phyloP scores from a whole-genome alignment of 2,113 vertebrate genomes.

The Cyprinodon variegatus region DNA sequence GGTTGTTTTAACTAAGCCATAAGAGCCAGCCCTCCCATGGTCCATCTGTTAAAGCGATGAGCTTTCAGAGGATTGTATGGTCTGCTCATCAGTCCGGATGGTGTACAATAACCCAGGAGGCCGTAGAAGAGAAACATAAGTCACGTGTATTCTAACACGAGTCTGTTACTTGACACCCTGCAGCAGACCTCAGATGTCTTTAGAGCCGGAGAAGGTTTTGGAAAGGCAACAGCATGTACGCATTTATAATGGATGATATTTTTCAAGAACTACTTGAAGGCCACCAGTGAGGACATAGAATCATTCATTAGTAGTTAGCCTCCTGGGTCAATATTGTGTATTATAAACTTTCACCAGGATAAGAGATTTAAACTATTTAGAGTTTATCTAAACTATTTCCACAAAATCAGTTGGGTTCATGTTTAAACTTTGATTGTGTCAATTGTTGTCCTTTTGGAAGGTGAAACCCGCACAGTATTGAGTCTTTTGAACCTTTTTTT shows the following conservation, averaged over 20 bases:
- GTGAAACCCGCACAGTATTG: not conserved
- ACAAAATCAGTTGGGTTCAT: not conserved
- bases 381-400: not conserved
- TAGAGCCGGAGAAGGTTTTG: constrained; percentile 6
- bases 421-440: not conserved
- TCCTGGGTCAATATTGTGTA: not conserved
- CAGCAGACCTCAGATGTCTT: constrained; percentile 23
- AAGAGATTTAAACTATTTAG: not conserved
- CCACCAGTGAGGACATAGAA: not conserved
- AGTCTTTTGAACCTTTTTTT: not conserved
- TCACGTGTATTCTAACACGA: constrained; percentile 34
- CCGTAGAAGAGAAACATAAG: constrained; percentile 34
- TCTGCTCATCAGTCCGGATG: constrained; percentile 35
- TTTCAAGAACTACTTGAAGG: not conserved
- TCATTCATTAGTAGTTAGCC: not conserved
- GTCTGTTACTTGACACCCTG: constrained; percentile 53
- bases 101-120: constrained; percentile 57
- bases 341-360: not conserved
- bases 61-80: constrained; percentile 34
- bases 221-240: constrained; percentile 6
- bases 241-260: constrained; percentile 20
- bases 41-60: constrained; percentile 58
- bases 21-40: constrained; percentile 28
- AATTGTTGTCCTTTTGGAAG: not conserved
- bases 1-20: constrained; percentile 48